Percentiles rank a stretch among this genome's conserved stretches.
These are phyloP conservation scores for Myotis yumanensis DNA, from an alignment of 2,113 vertebrate genomes.

Conservation along the genomic window DNA sequence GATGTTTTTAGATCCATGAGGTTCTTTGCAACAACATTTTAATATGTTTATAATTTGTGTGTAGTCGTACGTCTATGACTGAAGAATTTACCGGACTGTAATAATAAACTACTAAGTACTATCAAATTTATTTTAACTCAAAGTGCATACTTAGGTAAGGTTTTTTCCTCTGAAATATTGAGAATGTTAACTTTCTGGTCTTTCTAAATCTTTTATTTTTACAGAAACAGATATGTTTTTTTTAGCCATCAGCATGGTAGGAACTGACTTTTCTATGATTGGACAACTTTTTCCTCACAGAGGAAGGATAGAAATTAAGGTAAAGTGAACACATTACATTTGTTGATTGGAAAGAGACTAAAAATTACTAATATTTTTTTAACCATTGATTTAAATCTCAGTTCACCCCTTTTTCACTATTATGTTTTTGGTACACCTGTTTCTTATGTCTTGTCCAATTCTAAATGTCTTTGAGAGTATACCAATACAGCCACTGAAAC, in stretches of 20 bases:
- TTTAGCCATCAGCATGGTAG: slow-evolving; percentile 99
- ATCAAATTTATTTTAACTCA: slow-evolving; percentile 42
- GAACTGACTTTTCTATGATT: slow-evolving; percentile 98
- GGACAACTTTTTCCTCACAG: slow-evolving; percentile 96
- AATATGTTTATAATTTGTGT: background rate
- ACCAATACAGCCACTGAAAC: background rate
- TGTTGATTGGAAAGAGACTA: background rate
- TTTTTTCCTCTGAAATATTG: background rate
- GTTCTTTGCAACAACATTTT: slow-evolving; percentile 30
- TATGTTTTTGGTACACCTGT: background rate
- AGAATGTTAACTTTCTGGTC: slow-evolving; percentile 46
- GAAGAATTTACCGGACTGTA: background rate
- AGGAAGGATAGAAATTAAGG: slow-evolving; percentile 96
- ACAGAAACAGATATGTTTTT: slow-evolving; percentile 99
- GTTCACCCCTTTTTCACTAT: background rate
- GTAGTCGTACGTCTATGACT: background rate
- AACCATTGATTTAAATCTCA: slow-evolving; percentile 24
- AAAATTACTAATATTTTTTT: background rate
- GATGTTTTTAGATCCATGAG: background rate
- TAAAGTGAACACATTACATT: slow-evolving; percentile 74
- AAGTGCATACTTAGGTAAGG: background rate
- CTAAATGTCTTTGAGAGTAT: background rate
- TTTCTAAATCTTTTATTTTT: slow-evolving; percentile 62
- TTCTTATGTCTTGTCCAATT: background rate
- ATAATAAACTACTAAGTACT: slow-evolving; percentile 12